Conservation (phyloP, 1,140 invertebrate species). For the Reticulitermes speratus region DNA sequence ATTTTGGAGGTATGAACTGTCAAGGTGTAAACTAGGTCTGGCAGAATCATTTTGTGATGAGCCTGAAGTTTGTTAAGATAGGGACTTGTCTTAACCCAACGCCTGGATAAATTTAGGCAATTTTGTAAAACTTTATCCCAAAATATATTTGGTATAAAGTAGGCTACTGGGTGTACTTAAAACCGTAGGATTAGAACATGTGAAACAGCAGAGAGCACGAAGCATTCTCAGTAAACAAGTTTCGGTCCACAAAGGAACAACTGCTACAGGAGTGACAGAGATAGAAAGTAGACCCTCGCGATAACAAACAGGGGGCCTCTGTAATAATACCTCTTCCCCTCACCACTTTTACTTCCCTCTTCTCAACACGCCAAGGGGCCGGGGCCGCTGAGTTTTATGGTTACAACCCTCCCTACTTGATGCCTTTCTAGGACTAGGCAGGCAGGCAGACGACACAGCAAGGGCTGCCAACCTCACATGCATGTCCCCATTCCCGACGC, state of each 20-base stretch:
- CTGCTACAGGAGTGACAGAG: not conserved
- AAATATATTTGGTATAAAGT: too few species aligned
- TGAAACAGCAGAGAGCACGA: not conserved
- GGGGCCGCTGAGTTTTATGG: not conserved
- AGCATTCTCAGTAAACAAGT: constrained; percentile 15
- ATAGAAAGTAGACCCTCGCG: not conserved
- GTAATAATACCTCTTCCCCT: constrained; percentile 18
- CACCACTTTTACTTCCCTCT: not conserved
- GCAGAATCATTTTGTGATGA: too few species aligned
- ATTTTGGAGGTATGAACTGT: too few species aligned
- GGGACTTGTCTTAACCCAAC: too few species aligned
- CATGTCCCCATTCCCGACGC: not conserved
- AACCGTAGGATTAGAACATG: too few species aligned
- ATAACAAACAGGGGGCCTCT: constrained; percentile 7
- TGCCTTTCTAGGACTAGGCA: constrained; percentile 7
- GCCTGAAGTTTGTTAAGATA: too few species aligned
- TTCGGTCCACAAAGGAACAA: constrained; percentile 17
- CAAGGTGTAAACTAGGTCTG: too few species aligned
- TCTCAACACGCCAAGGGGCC: not conserved
- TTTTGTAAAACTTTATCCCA: too few species aligned
- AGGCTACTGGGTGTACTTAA: too few species aligned
- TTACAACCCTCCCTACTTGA: constrained; percentile 1
- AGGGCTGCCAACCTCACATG: constrained; percentile 3
- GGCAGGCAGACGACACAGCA: constrained; percentile 4
- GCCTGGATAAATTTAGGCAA: too few species aligned